Evolutionary conservation across 2,888 invertebrate genomes (phyloP), one percentile per base, ranked within the genome.

Genomic region (Zele albiditarsus): DNA sequence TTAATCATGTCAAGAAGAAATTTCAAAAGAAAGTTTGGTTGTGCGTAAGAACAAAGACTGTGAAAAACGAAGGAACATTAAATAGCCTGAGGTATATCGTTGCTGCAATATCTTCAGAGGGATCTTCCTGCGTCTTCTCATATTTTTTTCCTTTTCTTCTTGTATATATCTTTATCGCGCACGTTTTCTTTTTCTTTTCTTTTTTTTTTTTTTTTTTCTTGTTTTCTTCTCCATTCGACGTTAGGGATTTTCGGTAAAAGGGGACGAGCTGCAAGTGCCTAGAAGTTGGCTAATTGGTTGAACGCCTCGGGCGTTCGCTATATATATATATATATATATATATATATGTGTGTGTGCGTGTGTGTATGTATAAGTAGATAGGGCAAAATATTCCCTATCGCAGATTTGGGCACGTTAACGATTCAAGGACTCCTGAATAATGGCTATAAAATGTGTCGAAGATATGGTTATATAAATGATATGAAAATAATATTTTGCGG

Each of bases 271-370:
- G 80, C 81, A 86, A 85, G 83, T 83, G 83, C 85, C 82, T 81
- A 81, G 78, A 85, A 87, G 87, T 86, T 86, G 84, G 84, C 85
- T 87, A 87, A 87, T 87, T 87, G 86, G 86, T 86, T 87, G 83
- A 85, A 84, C 83, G 85, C 87, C 85, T 80, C 82, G 75, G 85
- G 87, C 86, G 79, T 80, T 80, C 80, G 82, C 82, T 84, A 80
- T 75, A 60, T 71, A 78, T 66, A 67, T 63, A 31, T 63, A 73
- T 70, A 53, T 8, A 53, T 20, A 20, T 20, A 23, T 53, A 20
- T 20, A 62, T 70, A 33, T 46, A 28, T 60, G 38, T 14, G 25
- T 42, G 8, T 25, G n/a, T 46, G 42, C 12, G 12, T 42, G n/a
- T n/a, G 16, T 46, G n/a, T 0, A n/a, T 46, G 16, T 20, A 8